Percentiles rank a stretch among this genome's conserved stretches.
Conservation (phyloP, 2,797 vertebrate genomes). For the Zalophus californianus region DNA sequence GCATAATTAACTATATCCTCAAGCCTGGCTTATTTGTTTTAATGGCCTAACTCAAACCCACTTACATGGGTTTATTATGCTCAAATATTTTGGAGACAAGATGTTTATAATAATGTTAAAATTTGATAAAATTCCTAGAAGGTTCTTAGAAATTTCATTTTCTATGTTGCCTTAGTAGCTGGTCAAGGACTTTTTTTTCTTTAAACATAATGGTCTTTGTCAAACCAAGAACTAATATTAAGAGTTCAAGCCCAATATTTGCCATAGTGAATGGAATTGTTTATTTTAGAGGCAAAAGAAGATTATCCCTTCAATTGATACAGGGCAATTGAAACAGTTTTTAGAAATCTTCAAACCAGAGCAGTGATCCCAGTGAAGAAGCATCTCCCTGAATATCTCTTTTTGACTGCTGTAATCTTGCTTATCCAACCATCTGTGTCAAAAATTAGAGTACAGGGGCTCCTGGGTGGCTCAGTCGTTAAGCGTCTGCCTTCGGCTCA, state of each 20-base stretch:
- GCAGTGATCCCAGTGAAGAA: neutral
- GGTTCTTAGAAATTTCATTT: conserved; percentile 38
- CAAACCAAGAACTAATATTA: neutral
- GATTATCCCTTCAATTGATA: neutral
- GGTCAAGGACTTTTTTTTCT: neutral
- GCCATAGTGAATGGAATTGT: neutral
- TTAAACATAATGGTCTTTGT: neutral
- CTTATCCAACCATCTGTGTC: neutral
- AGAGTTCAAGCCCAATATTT: conserved; percentile 36
- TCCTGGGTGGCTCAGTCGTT: no score
- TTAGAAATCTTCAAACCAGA: conserved; percentile 11
- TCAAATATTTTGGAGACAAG: conserved; percentile 13
- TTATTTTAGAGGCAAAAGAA: neutral
- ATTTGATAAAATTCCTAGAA: conserved; percentile 12
- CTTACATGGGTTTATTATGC: neutral
- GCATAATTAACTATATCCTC: neutral
- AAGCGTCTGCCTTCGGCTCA: no score
- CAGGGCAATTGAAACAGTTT: neutral
- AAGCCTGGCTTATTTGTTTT: neutral
- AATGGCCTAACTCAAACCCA: neutral
- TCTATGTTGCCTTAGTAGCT: neutral
- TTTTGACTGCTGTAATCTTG: neutral
- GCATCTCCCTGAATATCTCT: neutral
- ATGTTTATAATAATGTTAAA: conserved; percentile 24
- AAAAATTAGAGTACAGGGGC: neutral